Base-by-base conservation (phyloP, 2,888 invertebrate species). In the Euplagia quadripunctaria region DNA sequence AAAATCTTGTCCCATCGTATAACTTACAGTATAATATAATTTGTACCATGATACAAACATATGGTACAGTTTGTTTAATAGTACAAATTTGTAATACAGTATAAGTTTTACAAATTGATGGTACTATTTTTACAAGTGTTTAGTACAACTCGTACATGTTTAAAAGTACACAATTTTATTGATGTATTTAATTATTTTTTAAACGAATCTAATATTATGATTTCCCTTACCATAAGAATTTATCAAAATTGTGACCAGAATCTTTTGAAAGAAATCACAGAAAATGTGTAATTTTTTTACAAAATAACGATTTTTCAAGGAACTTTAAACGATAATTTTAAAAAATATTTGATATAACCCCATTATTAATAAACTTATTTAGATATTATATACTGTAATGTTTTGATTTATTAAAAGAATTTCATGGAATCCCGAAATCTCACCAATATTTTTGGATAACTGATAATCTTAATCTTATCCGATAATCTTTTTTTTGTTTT, bases 161-260 rank as follows among this genome's bases (percentile, higher is more conserved):
- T 17, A 9, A 51, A 66, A 66, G 49, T 41, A 51, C 49, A 51
- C 41, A 66, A 66, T 66, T 61, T 66, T 51, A 66, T 66, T 66
- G 31, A 41, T 66, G 49, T 9, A 49, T 66, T 49, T 31, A 20
- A 66, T 68, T 43, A 42, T 55, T 68, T 58, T 42, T 41, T 8
- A 20, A 42, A 42, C 11, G 14, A n/a, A 16, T 43, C 58, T 20
- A 68, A 58, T 55, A 43, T 68, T 12, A n/a, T 20, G 17, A 14
- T 51, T 20, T 42, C 55, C 68, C 68, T 68, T 68, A 68, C 43
- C 68, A 46, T 31, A 4, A 8, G 17, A 49, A 66, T 41, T 31
- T 7, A 14, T 7, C 14, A 31, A 31, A 61, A 61, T 61, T 61
- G 58, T 58, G 20, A 31, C 58, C 20, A 58, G 12, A 31, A 58